phyloP scores from a whole-genome alignment of 1,140 invertebrate species.

The Oncopodura yosiiana region DNA sequence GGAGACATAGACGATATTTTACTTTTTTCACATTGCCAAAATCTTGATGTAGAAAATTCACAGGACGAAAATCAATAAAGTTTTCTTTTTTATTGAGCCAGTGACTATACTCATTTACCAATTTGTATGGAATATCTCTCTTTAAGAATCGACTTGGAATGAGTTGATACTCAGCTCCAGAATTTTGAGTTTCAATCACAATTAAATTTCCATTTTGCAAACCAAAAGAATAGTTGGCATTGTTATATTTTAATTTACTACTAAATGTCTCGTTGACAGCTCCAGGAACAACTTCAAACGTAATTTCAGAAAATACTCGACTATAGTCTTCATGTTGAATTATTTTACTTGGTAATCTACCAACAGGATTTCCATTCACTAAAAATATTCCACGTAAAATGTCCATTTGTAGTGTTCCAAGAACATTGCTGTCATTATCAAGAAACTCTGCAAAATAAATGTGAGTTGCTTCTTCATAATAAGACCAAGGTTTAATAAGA shows the following conservation, averaged over 20 bases:
- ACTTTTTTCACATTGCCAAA: no score
- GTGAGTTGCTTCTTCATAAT: no score
- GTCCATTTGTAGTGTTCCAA: slow-evolving; percentile 25
- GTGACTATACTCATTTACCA: slow-evolving; percentile 14
- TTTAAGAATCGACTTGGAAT: neutral
- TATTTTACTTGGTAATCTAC: neutral
- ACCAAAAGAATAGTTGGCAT: slow-evolving; percentile 10
- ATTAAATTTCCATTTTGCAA: neutral
- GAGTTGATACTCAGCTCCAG: neutral
- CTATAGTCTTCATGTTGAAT: slow-evolving; percentile 6
- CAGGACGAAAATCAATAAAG: no score
- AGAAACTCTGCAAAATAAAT: no score
- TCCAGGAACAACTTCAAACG: slow-evolving; percentile 10
- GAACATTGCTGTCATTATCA: neutral
- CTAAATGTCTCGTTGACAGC: slow-evolving; percentile 13
- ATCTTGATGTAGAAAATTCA: no score
- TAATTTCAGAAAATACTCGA: slow-evolving; percentile 1
- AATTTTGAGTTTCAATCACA: neutral
- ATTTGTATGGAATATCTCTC: slow-evolving; percentile 2
- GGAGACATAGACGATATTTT: no score
- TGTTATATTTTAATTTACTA: neutral
- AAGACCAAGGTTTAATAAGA: no score
- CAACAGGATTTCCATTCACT: slow-evolving; percentile 16
- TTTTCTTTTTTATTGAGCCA: slow-evolving; percentile 9
- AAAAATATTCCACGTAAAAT: slow-evolving; percentile 17